Conservation (phyloP, 2,797 vertebrate genomes). For the Pseudochirops corinnae region DNA sequence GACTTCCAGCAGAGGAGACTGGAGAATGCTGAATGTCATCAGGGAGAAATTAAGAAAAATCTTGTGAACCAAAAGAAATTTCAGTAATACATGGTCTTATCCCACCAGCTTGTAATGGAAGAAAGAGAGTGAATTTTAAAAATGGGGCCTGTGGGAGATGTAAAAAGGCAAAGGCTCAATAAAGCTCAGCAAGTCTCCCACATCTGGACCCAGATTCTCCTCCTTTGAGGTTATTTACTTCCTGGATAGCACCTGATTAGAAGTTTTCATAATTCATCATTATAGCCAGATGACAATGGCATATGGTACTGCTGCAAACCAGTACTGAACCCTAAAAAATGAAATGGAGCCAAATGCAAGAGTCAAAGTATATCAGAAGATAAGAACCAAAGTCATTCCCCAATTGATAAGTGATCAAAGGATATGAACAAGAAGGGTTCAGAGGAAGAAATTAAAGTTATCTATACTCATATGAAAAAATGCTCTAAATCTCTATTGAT, state of each 20-base stretch:
- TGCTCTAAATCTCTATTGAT: too few relatives aligned
- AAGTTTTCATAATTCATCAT: conserved; percentile 88
- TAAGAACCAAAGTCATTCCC: background rate
- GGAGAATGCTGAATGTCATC: too few relatives aligned
- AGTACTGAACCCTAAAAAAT: conserved; percentile 85
- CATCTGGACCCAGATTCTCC: background rate
- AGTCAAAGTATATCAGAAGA: background rate
- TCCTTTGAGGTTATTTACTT: conserved; percentile 83
- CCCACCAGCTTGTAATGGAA: too few relatives aligned
- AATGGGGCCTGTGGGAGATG: background rate
- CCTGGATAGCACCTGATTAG: conserved; percentile 87
- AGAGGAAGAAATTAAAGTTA: too few relatives aligned
- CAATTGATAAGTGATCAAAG: too few relatives aligned
- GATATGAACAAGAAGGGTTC: too few relatives aligned
- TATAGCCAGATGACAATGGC: conserved; percentile 88
- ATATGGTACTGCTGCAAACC: conserved; percentile 85
- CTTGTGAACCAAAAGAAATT: too few relatives aligned
- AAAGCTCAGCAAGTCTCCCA: background rate
- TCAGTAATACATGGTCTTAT: too few relatives aligned
- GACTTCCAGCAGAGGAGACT: conserved; percentile 64
- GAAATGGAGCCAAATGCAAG: background rate
- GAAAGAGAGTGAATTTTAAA: background rate
- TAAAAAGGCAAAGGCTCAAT: background rate
- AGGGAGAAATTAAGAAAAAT: too few relatives aligned
- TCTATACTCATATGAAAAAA: too few relatives aligned